A percentile compares a stretch with the other conserved stretches of the same genome.
These are phyloP conservation scores for Tiaroga cobitis DNA, from an alignment of 2,797 vertebrate genomes.

Conservation along the genomic window DNA sequence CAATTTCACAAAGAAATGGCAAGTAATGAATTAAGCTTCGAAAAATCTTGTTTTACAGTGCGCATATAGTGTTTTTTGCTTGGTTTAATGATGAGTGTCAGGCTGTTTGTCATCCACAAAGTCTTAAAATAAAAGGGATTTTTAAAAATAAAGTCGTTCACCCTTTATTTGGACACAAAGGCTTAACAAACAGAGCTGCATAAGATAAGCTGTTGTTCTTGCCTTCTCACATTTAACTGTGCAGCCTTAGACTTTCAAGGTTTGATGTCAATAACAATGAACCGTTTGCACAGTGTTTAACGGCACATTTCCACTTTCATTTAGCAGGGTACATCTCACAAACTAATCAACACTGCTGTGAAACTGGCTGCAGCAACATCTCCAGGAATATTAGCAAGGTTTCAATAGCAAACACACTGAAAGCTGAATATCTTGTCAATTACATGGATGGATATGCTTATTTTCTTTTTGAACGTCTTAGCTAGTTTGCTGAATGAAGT, in stretches of 20 bases:
- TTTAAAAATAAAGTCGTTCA: background rate
- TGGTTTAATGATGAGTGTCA: background rate
- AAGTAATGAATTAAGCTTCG: background rate
- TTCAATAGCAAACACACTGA: background rate
- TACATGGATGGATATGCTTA: background rate
- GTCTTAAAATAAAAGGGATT: background rate
- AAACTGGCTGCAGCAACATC: background rate
- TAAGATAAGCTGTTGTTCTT: background rate
- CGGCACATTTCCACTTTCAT: background rate
- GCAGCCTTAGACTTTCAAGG: background rate
- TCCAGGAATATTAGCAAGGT: background rate
- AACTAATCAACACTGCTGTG: background rate
- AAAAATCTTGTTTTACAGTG: no score
- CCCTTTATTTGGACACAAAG: background rate
- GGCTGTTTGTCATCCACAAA: background rate
- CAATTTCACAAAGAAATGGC: background rate
- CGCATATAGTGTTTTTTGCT: background rate
- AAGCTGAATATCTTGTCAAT: background rate
- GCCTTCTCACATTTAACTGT: background rate
- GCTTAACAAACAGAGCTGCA: background rate
- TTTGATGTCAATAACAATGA: background rate
- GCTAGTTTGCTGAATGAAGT: background rate
- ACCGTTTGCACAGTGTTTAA: background rate
- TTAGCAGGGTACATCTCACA: background rate
- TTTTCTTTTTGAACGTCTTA: background rate